Percentiles rank a stretch among this genome's conserved stretches.
Evolutionary conservation across 2,797 vertebrate species (phyloP).

Genomic region (Malacoraja senta): DNA sequence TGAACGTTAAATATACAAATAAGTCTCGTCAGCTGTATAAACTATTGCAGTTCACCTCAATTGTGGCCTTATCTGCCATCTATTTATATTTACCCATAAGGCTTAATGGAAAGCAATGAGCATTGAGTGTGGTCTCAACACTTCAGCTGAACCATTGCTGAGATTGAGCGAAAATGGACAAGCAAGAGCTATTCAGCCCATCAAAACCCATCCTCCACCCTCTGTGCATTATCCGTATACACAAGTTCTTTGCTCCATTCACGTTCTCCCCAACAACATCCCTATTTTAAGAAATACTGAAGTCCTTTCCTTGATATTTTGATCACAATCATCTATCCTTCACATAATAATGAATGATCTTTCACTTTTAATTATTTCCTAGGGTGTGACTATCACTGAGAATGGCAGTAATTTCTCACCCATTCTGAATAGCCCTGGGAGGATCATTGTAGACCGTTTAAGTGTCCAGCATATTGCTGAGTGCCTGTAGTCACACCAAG

Average conservation of each 20-base stretch:
- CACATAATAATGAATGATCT: neutral
- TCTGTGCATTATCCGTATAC: neutral
- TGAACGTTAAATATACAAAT: too few relatives aligned
- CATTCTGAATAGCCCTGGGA: too few relatives aligned
- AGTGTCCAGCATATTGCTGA: too few relatives aligned
- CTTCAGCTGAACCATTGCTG: neutral
- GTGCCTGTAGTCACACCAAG: too few relatives aligned
- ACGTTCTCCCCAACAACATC: neutral
- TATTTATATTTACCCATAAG: neutral
- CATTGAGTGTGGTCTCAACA: neutral
- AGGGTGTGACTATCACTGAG: too few relatives aligned
- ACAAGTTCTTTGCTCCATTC: neutral
- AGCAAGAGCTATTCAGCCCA: neutral
- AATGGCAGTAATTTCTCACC: too few relatives aligned
- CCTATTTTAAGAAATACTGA: neutral
- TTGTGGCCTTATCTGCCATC: neutral
- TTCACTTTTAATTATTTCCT: too few relatives aligned
- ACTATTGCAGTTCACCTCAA: neutral
- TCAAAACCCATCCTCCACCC: neutral
- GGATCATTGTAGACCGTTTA: too few relatives aligned
- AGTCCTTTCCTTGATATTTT: neutral
- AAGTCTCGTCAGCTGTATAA: neutral
- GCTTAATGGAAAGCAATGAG: neutral
- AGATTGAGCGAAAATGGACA: neutral
- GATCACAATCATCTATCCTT: too few relatives aligned